Evolutionary conservation across 1,140 invertebrate species (phyloP).

Genomic region (Cherax destructor): DNA sequence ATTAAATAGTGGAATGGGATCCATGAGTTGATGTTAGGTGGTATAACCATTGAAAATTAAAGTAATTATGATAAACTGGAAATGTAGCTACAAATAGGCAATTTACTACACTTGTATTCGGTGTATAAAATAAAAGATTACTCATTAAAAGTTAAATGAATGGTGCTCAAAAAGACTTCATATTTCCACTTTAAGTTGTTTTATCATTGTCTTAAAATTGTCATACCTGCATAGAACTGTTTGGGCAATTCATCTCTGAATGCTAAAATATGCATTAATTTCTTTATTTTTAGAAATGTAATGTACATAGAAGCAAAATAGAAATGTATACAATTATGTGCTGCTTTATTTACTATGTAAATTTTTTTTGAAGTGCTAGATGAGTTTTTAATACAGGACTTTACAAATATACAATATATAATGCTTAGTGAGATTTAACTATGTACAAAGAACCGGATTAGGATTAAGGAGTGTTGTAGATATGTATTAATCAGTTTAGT

Average conservation of each 20-base stretch:
- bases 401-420: neutral
- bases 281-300: neutral
- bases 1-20: no score
- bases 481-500: neutral
- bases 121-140: no score
- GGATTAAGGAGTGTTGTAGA: conserved; percentile 7
- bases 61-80: no score
- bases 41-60: no score
- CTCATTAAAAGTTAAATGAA: no score
- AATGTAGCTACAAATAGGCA: no score
- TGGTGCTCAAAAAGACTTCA: no score
- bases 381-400: neutral
- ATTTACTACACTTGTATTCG: no score
- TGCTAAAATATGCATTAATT: neutral
- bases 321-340: neutral
- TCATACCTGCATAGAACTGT: neutral
- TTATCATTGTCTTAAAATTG: no score
- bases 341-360: neutral
- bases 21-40: no score
- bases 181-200: no score
- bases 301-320: neutral
- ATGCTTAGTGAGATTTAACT: conserved; percentile 3
- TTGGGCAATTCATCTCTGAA: neutral
- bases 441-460: conserved; percentile 9
- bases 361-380: neutral